Conservation (phyloP, 1,140 invertebrate species). For the Meloidogyne floridensis region DNA sequence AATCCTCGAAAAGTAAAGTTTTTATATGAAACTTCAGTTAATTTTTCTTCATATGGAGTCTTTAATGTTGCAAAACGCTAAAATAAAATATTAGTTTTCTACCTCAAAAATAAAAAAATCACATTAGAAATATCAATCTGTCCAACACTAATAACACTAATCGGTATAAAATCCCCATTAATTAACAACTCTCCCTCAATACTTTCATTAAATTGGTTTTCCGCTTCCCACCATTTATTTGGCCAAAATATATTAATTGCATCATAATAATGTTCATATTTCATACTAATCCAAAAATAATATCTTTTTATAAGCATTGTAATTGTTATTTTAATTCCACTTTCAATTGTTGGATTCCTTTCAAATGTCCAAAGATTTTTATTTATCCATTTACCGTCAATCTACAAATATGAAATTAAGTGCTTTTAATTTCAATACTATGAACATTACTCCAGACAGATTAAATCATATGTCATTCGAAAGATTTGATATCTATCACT, state of each 20-base stretch:
- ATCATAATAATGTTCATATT: neutral
- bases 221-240: neutral
- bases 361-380: neutral
- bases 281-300: neutral
- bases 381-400: neutral
- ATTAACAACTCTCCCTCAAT: neutral
- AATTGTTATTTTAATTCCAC: neutral
- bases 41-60: too few species aligned
- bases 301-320: neutral
- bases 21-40: too few species aligned
- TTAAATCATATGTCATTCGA: too few species aligned
- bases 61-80: too few species aligned
- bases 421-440: too few species aligned
- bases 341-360: neutral
- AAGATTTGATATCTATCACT: too few species aligned
- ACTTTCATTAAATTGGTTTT: constrained; percentile 2
- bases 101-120: too few species aligned
- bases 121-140: neutral
- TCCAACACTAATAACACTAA: constrained; percentile 2
- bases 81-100: too few species aligned
- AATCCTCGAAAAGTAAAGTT: too few species aligned
- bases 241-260: neutral
- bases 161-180: neutral
- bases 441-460: too few species aligned
- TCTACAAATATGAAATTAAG: neutral